Percentiles rank a stretch among this genome's conserved stretches.
These are phyloP conservation scores for Tupaia chinensis DNA, from an alignment of 2,113 vertebrate genomes.

Conservation along the genomic window DNA sequence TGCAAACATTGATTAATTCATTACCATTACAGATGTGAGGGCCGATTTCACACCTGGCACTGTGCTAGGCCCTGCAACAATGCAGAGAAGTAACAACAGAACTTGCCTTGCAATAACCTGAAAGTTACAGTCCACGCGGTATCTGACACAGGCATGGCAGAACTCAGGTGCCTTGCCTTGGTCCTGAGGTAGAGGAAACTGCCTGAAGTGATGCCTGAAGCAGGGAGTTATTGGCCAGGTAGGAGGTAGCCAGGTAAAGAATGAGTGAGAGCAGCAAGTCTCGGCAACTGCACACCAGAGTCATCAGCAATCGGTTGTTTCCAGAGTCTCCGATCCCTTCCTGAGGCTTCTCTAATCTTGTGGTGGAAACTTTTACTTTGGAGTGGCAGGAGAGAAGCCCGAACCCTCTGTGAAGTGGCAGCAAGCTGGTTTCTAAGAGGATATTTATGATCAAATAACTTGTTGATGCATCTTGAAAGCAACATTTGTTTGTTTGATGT, in stretches of 20 bases:
- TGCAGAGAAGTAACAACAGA: not conserved
- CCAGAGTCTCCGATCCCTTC: not conserved
- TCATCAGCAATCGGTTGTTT: not conserved
- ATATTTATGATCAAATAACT: constrained; percentile 54
- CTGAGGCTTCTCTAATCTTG: constrained; percentile 16
- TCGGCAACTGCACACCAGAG: not conserved
- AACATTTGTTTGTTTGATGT: constrained; percentile 51
- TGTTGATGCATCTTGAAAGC: constrained; percentile 52
- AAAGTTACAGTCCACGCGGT: not conserved
- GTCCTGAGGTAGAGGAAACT: not conserved
- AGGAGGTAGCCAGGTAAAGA: not conserved
- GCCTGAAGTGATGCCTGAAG: not conserved
- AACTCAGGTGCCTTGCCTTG: not conserved
- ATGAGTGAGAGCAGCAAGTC: not conserved
- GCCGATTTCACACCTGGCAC: not conserved
- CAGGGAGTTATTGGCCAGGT: not conserved
- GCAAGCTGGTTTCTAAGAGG: constrained; percentile 26
- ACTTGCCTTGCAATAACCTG: not conserved
- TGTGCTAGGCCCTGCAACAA: not conserved
- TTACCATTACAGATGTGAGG: not conserved
- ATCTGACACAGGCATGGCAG: not conserved
- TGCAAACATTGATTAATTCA: not conserved
- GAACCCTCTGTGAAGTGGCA: not conserved
- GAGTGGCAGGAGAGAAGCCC: not conserved
- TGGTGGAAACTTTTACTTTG: constrained; percentile 34